Percentiles rank a stretch among this genome's conserved stretches.
Conservation (phyloP, 1,140 invertebrate genomes). For the Acromyrmex charruanus region DNA sequence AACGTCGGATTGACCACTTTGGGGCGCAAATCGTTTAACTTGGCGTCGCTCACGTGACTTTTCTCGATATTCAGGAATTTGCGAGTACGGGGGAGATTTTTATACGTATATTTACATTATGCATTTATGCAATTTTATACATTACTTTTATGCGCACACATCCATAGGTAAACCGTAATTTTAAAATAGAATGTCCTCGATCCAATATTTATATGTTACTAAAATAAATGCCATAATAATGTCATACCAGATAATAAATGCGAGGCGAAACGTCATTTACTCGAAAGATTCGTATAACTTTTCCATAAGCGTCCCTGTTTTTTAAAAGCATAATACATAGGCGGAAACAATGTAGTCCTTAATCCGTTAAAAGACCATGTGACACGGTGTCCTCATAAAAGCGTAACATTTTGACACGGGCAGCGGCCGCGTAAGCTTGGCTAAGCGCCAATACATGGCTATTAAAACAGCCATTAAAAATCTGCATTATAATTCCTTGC, state of each 20-base stretch:
- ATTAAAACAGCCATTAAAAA: slow-evolving; percentile 60
- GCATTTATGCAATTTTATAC: slow-evolving; percentile 28
- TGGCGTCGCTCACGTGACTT: background rate
- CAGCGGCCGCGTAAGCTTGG: slow-evolving; percentile 30
- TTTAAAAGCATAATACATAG: background rate
- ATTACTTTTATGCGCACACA: background rate
- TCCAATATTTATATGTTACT: slow-evolving; percentile 18
- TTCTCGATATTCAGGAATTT: background rate
- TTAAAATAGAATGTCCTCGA: slow-evolving; percentile 3
- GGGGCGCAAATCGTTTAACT: background rate
- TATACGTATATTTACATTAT: background rate
- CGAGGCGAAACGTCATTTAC: background rate
- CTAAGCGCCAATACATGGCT: slow-evolving; percentile 36
- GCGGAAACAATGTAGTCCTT: background rate
- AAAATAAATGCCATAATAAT: slow-evolving; percentile 34
- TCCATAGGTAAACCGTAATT: background rate
- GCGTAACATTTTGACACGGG: slow-evolving; percentile 24
- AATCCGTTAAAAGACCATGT: slow-evolving; percentile 2
- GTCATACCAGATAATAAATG: slow-evolving; percentile 6
- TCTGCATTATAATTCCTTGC: slow-evolving; percentile 49
- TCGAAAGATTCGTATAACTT: background rate
- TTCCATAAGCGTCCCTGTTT: slow-evolving; percentile 4
- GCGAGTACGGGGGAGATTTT: background rate
- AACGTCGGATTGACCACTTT: background rate
- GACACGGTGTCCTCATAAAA: slow-evolving; percentile 38